These are phyloP conservation scores for Elymnias hypermnestra DNA, from an alignment of 1,140 invertebrate genomes.

Conservation along the genomic window DNA sequence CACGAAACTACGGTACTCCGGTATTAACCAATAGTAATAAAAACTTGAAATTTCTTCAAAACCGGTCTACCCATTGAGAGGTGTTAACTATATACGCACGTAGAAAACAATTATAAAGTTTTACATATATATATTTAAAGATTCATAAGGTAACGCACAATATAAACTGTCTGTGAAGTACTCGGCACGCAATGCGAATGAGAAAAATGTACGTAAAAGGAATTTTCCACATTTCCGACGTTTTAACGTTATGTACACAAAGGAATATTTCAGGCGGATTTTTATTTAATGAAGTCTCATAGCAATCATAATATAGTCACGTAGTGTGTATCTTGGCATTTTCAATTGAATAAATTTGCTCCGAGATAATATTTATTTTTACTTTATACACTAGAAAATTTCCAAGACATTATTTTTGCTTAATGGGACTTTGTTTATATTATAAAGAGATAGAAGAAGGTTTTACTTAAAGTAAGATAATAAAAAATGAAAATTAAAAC, in stretches of 20 bases:
- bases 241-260: constrained; percentile 9
- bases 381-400: too few relatives aligned
- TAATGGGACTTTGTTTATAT: too few relatives aligned
- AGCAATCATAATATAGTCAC: constrained; percentile 33
- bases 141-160: not conserved
- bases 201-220: constrained; percentile 18
- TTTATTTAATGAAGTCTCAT: constrained; percentile 21
- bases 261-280: constrained; percentile 9
- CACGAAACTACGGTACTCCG: too few relatives aligned
- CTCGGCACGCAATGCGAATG: not conserved
- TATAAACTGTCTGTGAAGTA: not conserved
- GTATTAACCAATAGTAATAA: too few relatives aligned
- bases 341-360: constrained; percentile 2
- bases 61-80: too few relatives aligned
- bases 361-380: too few relatives aligned
- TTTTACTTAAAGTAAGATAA: too few relatives aligned
- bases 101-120: not conserved
- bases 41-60: too few relatives aligned
- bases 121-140: not conserved
- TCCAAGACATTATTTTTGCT: too few relatives aligned
- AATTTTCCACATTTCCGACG: constrained; percentile 20
- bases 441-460: too few relatives aligned
- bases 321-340: constrained; percentile 17
- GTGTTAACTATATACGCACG: not conserved
- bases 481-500: too few relatives aligned